phyloP scores from a whole-genome alignment of 2,113 vertebrate species.

The Bagarius yarrelli region DNA sequence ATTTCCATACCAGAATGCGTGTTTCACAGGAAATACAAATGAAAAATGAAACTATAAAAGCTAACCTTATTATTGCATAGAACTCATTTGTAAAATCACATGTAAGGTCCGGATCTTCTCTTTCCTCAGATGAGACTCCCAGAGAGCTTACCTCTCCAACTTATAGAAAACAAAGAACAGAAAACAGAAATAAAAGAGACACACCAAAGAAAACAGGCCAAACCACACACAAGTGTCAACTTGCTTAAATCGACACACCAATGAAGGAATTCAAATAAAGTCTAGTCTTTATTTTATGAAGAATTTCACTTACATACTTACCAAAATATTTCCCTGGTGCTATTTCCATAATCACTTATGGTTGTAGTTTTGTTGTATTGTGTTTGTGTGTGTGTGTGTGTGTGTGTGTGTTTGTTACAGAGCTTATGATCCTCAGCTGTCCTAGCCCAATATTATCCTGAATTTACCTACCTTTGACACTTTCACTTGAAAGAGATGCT shows the following conservation, averaged over 20 bases:
- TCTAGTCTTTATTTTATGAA: background rate
- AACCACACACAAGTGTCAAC: background rate
- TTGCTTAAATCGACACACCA: background rate
- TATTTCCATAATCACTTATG: too few relatives aligned
- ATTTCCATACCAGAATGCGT: background rate
- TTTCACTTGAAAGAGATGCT: background rate
- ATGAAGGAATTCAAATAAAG: background rate
- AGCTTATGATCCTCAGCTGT: too few relatives aligned
- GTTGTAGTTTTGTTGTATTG: too few relatives aligned
- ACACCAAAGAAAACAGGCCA: background rate
- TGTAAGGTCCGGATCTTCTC: background rate
- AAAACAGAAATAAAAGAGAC: background rate
- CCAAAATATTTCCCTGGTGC: too few relatives aligned
- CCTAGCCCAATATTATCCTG: too few relatives aligned
- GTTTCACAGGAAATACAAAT: background rate
- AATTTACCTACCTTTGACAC: too few relatives aligned
- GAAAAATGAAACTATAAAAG: background rate
- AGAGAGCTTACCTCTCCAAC: background rate
- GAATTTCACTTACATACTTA: too few relatives aligned
- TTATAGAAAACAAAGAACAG: background rate
- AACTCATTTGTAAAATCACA: background rate
- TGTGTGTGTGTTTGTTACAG: too few relatives aligned
- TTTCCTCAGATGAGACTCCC: background rate
- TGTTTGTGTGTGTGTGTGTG: too few relatives aligned
- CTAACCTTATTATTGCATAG: background rate